Evolutionary conservation across 2,797 vertebrate species (phyloP), one percentile per base, ranked within the genome.

Genomic region (Oreortyx pictus): DNA sequence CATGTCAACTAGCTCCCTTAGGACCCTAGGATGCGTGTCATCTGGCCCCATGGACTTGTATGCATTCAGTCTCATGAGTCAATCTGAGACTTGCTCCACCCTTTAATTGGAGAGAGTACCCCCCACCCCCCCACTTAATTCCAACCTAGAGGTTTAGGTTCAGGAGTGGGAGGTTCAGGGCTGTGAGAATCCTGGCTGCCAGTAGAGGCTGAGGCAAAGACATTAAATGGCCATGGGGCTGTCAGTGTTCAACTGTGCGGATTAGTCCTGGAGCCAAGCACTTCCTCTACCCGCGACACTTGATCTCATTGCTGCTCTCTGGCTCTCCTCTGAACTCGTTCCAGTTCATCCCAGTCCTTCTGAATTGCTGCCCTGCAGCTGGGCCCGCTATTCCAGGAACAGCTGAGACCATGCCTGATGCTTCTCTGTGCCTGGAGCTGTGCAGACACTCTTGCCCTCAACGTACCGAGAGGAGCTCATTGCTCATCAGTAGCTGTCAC

Each of bases 391-490:
- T 64, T 50, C 31, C 16, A 11, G 23, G 25, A 27, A 20, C 20
- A 39, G 12, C 16, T 4, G 61, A 1, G 19, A 31, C 22, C 12
- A 18, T 10, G 31, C 39, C 11, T 9, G 16, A 10, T 20, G 1
- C 19, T 14, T 44, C 6, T 17, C 25, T 1, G 2, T 6, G 3
- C 29, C 14, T 0, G 41, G 4, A 35, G 8, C 73, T 1, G 0
- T 49, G 54, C 35, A 17, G 60, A 49, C 5, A 29, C 11, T 4
- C 29, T 25, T 39, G 67, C 11, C 60, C 0, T 0, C 41, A 33
- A 52, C 0, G 0, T 52, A 3, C 18, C 0, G 2, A 1, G 1
- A 12, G 78, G 31, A 82, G 22, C 22, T 44, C 1, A 0, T 1
- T 1, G 3, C 41, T 22, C 16, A 11, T n/a, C 4, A 0, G 9